Evolutionary conservation across 2,797 vertebrate genomes (phyloP), one percentile per base, ranked within the genome.

Genomic region (Macrochelys suwanniensis): DNA sequence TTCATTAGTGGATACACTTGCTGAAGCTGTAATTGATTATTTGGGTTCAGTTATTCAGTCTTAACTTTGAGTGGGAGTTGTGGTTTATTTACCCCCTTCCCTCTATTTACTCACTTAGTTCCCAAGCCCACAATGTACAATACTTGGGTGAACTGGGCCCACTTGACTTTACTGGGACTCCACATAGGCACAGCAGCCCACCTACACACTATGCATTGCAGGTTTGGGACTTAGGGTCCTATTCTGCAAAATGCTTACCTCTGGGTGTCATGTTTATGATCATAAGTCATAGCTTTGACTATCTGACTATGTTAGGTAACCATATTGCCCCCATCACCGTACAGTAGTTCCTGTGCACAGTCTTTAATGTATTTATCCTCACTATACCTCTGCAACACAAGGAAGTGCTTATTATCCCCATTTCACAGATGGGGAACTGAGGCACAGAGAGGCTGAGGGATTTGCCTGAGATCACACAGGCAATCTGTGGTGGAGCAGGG

Each of bases 1-100:
- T 77, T 91, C 87, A 87, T 92, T 82, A 92, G 49, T 89, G 84
- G 91, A 94, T 94, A 78, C 93, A 87, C 57, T 45, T 82, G 84
- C 77, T 57, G 84, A 95, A 92, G 82, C 82, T 91, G 90, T 90
- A 28, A 80, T 89, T 0, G 1, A 56, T 94, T 81, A 83, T 79
- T 10, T 0, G 1, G 56, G 33, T 87, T 95, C 92, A 80, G 87
- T 89, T 81, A 0, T 42, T 81, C 77, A 5, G 5, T 6, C 49
- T 45, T 50, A 11, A 85, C 90, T 59, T 2, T 82, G 82, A 26
- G 81, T 76, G 13, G 51, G 82, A 0, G 0, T 13, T 45, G 87
- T 95, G 87, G 59, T 83, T 57, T 85, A 37, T 92, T 97, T 84
- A 50, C 47, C 19, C 37, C 49, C 45, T 11, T 83, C 83, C 80